Percentiles rank a stretch among this genome's conserved stretches.
Conservation (phyloP, 2,113 vertebrate species). For the Bostrychus sinensis region DNA sequence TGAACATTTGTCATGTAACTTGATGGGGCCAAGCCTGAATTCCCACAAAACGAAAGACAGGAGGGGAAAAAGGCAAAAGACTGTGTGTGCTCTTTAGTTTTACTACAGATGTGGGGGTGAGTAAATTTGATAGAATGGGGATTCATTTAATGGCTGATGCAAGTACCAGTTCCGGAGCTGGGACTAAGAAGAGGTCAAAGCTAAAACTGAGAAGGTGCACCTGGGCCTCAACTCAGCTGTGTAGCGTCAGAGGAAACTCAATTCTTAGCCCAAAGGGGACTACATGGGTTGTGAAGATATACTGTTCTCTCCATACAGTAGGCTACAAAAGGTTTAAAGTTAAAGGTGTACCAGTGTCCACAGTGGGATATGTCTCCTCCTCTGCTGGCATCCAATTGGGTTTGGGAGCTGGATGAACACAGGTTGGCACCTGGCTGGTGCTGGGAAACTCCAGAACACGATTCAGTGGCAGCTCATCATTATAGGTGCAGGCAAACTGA, state of each 20-base stretch:
- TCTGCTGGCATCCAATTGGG: slow-evolving; percentile 5
- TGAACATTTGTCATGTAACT: slow-evolving; percentile 76
- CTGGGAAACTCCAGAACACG: slow-evolving; percentile 75
- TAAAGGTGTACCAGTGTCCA: slow-evolving; percentile 49
- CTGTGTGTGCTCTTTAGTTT: slow-evolving; percentile 39
- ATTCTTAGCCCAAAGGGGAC: slow-evolving; percentile 38
- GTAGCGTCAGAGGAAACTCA: slow-evolving; percentile 73
- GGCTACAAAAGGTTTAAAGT: slow-evolving; percentile 2
- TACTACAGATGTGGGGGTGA: slow-evolving; percentile 68
- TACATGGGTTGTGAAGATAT: slow-evolving; percentile 41
- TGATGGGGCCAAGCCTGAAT: slow-evolving; percentile 59
- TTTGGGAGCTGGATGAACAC: slow-evolving; percentile 69
- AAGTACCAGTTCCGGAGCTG: slow-evolving; percentile 70
- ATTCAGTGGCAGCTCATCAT: slow-evolving; percentile 73
- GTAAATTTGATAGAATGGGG: slow-evolving; percentile 73
- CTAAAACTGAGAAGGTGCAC: slow-evolving; percentile 58
- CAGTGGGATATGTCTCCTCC: slow-evolving; percentile 13
- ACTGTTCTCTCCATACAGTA: slow-evolving; percentile 16
- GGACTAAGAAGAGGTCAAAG: slow-evolving; percentile 61
- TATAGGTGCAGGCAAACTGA: slow-evolving; percentile 96
- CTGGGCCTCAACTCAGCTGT: slow-evolving; percentile 61
- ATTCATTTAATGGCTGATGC: slow-evolving; percentile 75
- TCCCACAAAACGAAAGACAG: slow-evolving; percentile 64
- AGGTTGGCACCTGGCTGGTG: slow-evolving; percentile 68
- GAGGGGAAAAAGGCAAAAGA: slow-evolving; percentile 39